These are phyloP conservation scores for Microcebus lehilahytsara DNA, from an alignment of 2,113 vertebrate species.

Conservation along the genomic window DNA sequence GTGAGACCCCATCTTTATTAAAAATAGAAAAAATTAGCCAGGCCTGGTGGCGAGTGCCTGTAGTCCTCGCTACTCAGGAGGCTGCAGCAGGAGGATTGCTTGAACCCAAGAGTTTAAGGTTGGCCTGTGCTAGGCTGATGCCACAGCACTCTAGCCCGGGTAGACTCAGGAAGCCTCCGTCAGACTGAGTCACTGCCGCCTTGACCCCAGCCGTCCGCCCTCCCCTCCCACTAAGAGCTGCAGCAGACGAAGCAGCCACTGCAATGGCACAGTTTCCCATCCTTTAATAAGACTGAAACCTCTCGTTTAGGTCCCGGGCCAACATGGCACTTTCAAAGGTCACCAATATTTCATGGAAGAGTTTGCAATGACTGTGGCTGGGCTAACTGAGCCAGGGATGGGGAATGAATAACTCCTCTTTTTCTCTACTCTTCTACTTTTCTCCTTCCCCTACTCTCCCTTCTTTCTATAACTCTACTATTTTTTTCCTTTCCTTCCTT, in stretches of 20 bases:
- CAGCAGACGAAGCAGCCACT: not conserved
- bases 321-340: not conserved
- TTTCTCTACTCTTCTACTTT: not conserved
- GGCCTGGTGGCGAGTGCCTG: too few relatives aligned
- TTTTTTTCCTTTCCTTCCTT: not conserved
- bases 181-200: not conserved
- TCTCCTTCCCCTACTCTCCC: not conserved
- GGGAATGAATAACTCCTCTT: not conserved
- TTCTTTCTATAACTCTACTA: not conserved
- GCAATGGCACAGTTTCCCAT: not conserved
- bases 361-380: not conserved
- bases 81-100: too few relatives aligned
- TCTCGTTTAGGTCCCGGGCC: not conserved
- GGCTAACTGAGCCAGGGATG: not conserved
- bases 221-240: not conserved
- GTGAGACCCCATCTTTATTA: too few relatives aligned
- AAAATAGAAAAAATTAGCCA: too few relatives aligned
- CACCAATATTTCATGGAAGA: not conserved
- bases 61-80: too few relatives aligned
- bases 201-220: accelerated
- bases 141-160: too few relatives aligned
- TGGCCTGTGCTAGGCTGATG: too few relatives aligned
- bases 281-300: not conserved
- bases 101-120: too few relatives aligned
- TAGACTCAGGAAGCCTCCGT: accelerated